Conservation (phyloP, 1,140 invertebrate species). For the Zaprionus inermis region DNA sequence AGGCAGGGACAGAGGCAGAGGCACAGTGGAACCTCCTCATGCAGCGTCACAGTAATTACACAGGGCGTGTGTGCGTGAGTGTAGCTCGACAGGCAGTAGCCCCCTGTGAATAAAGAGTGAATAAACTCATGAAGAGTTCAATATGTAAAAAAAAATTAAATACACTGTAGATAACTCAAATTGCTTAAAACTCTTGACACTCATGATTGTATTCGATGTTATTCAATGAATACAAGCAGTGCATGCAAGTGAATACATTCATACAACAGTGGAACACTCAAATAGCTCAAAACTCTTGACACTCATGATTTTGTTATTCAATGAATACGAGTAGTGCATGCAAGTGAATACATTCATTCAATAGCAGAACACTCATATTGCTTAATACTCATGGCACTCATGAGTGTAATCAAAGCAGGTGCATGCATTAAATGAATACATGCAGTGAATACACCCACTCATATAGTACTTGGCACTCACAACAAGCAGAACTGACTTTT, state of each 20-base stretch:
- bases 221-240: neutral
- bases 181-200: too few species aligned
- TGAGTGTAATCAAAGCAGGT: too few species aligned
- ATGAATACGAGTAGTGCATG: neutral
- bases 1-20: slow-evolving; percentile 15
- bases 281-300: neutral
- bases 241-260: neutral
- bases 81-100: slow-evolving; percentile 13
- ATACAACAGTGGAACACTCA: neutral
- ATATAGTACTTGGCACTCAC: neutral
- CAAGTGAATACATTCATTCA: slow-evolving; percentile 6
- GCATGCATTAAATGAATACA: too few species aligned
- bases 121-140: neutral
- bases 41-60: slow-evolving; percentile 36
- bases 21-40: slow-evolving; percentile 23
- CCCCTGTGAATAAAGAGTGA: neutral
- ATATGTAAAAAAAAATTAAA: neutral
- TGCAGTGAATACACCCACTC: slow-evolving; percentile 7
- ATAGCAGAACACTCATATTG: too few species aligned
- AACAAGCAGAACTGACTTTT: neutral
- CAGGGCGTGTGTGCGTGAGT: slow-evolving; percentile 1
- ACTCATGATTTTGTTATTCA: too few species aligned
- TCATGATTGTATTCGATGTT: neutral
- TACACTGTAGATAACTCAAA: neutral
- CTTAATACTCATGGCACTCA: too few species aligned